Base-by-base conservation (phyloP, 2,888 invertebrate species). In the Lydus trimaculatus region DNA sequence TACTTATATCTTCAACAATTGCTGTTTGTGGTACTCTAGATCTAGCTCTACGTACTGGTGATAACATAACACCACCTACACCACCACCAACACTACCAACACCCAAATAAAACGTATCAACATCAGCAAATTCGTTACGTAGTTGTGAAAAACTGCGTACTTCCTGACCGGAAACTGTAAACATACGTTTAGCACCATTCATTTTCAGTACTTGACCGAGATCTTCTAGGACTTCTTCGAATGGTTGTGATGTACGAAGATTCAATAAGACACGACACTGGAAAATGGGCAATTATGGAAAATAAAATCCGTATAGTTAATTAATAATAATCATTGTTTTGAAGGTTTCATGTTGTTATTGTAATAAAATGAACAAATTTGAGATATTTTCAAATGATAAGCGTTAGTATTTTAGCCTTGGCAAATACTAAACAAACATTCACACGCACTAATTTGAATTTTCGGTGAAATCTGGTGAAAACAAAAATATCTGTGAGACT, bases 61-160 rank as follows among this genome's bases (percentile, higher is more conserved):
- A 91, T 85, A 90, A 78, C 87, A 70, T 89, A 81, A 75, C 89
- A 82, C 66, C 86, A 80, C 63, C 80, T 20, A 71, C 71, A 25
- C 82, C 78, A n/a, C 87, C 76, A 81, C 85, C 88, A 9, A 87
- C 82, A 20, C 83, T 78, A 1, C 88, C 89, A 5, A 86, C 86
- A 13, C 92, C 92, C 81, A 96, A 87, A 83, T 96, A 96, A 86
- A 97, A 97, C 5, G 95, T 95, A 83, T 96, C 96, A 64, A 95
- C 92, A 79, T 96, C 95, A 15, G 94, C 93, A 81, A 96, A 95
- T 83, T 97, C 97, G 84, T 96, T 95, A 61, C 97, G 90, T 64
- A 98, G 87, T 80, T 97, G 97, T 0, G 97, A 96, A 84, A 97
- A 98, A 84, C 97, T 97, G 77, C 95, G 89, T 3, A 97, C 97